These are phyloP conservation scores for Micronycteris hirsuta DNA, from an alignment of 2,113 vertebrate species.

Conservation along the genomic window DNA sequence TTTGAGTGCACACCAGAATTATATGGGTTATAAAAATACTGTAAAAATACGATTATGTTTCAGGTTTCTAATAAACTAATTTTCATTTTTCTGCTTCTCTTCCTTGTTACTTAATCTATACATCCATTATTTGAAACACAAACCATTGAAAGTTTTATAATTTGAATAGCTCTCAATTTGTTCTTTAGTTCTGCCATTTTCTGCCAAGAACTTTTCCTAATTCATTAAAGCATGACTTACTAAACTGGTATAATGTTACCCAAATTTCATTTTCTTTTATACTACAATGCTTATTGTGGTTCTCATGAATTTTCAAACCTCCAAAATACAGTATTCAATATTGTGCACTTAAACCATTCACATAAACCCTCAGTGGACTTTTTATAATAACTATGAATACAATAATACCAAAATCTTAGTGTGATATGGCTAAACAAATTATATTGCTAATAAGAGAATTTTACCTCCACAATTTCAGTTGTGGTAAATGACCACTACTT, in stretches of 20 bases:
- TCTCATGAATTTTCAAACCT: slow-evolving; percentile 6
- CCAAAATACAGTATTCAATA: not conserved
- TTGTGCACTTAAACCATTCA: not conserved
- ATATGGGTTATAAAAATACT: no score
- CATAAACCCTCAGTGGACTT: not conserved
- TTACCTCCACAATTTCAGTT: not conserved
- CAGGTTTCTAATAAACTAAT: not conserved
- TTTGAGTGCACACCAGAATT: not conserved
- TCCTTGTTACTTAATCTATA: not conserved
- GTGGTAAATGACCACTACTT: not conserved
- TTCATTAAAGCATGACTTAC: not conserved
- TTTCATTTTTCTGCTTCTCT: not conserved
- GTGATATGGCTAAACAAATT: not conserved
- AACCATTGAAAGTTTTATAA: not conserved
- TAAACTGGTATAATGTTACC: not conserved
- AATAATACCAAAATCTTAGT: not conserved
- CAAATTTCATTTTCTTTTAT: slow-evolving; percentile 22
- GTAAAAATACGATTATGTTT: not conserved
- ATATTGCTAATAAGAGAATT: not conserved
- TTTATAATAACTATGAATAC: not conserved
- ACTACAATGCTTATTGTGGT: not conserved
- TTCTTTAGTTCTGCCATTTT: slow-evolving; percentile 16
- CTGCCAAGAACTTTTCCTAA: slow-evolving; percentile 1
- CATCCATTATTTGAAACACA: not conserved
- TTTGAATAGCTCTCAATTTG: not conserved